Base-by-base conservation (phyloP, 2,888 invertebrate species). In the Heteropelma amictum region DNA sequence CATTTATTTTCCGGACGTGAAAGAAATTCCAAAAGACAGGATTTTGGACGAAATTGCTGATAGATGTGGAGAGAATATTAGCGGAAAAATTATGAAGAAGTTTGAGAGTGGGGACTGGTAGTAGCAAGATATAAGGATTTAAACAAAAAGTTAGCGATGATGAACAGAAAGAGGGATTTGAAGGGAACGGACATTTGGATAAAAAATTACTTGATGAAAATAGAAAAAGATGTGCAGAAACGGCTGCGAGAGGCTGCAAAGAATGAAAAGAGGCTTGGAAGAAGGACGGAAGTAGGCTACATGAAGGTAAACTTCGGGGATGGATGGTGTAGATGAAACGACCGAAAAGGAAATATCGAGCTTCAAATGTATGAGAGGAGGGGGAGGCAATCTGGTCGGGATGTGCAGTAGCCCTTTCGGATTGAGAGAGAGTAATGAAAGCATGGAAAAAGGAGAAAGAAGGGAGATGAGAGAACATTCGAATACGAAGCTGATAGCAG, bases 151-250 rank as follows among this genome's bases (percentile, higher is more conserved):
- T 2, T 33, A n/a, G 47, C 58, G 33, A 30, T 68, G 14, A 14
- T 58, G 38, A 19, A 30, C 1, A 60, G 38, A 56, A 60, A 51
- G 23, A 17, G 26, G 12, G 49, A 60, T 17, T 26, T 69, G 35
- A 69, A 40, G 40, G 69, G 60, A 10, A 26, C 45, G 33, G 45
- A 54, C n/a, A 67, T 67, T 8, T 67, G 54, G 54, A 26, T 67
- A 53, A 54, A 51, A 6, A 35, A 69, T 38, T 40, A 69, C 17
- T 53, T 38, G 28, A 69, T 51, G 0, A 69, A 10, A 49, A 56
- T 40, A 26, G 69, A 69, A 69, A 49, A 35, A 14, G 49, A 69
- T 8, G 40, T 69, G 0, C 60, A 69, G 38, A 58, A 49, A 21
- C 61, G 58, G 60, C 47, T 69, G 5, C 17, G 58, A 8, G 56